These are phyloP conservation scores for human DNA, from an alignment of 2,113 vertebrate genomes.

Conservation along the genomic window DNA sequence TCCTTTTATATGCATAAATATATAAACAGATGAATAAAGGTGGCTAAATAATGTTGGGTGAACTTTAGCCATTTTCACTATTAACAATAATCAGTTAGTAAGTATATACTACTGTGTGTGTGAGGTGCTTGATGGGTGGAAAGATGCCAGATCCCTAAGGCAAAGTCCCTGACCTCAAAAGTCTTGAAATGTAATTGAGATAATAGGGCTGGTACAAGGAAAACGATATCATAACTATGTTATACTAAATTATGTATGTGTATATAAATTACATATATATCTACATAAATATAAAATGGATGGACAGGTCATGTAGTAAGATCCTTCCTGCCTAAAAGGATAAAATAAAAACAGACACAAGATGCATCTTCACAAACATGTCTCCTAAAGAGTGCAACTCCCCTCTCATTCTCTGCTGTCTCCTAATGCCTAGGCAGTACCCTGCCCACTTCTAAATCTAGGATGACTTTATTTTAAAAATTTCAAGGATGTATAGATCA, in stretches of 20 bases:
- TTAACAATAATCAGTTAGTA: not conserved
- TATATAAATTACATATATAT: not conserved
- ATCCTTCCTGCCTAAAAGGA: not conserved
- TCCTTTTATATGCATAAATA: not conserved
- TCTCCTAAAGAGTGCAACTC: not conserved
- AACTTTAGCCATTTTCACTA: not conserved
- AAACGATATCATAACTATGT: not conserved
- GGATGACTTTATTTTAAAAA: not conserved
- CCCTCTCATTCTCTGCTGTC: not conserved
- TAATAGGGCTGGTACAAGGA: not conserved
- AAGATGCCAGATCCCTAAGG: not conserved
- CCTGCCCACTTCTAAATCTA: not conserved
- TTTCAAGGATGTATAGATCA: not conserved
- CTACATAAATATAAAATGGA: not conserved
- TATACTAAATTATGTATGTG: not conserved
- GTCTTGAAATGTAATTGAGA: not conserved
- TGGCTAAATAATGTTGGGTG: not conserved
- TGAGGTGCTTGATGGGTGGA: not conserved
- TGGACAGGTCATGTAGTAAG: not conserved
- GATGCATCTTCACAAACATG: not conserved
- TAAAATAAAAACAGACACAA: not conserved
- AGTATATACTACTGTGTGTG: not conserved
- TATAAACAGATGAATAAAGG: not conserved
- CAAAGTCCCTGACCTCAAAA: not conserved
- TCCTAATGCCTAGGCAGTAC: not conserved